Base-by-base conservation (phyloP, 2,797 vertebrate species). In the Typhlichthys subterraneus region DNA sequence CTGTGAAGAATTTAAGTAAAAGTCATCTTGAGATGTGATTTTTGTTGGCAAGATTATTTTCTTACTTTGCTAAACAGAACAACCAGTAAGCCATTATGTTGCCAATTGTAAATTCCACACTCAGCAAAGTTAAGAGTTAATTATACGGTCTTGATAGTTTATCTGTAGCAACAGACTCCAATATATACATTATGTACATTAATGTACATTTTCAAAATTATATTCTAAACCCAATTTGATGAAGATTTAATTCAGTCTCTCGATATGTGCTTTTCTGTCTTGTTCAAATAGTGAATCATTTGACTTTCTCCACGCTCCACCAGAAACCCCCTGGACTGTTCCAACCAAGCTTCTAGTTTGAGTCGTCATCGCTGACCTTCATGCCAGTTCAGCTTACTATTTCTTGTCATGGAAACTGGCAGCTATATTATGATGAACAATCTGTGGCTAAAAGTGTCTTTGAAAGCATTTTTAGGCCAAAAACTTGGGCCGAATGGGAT, bases 351-450 rank as follows among this genome's bases (percentile, higher is more conserved):
- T 60, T 62, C 14, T 56, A 59, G 51, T 55, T 51, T 52, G 38
- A 63, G 57, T 64, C 79, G 66, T 79, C 74, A 72, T 83, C 51
- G 59, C 31, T 85, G 85, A 86, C 85, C 83, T 85, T 86, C 75
- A 76, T 12, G 55, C 68, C 60, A 38, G 75, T 67, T 85, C 67
- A 55, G 67, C 65, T 55, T 48, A 45, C 69, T 52, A 42, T 62
- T 75, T 59, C 62, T 64, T 46, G 63, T 63, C 75, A 75, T 11
- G 59, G 53, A 38, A 75, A 71, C 64, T 70, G 76, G 63, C 78
- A 74, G 81, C 53, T 15, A 42, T 42, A 63, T 50, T 14, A 53
- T 51, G 54, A 78, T 75, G 73, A 86, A 72, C 79, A 76, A 55
- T 70, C 23, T 59, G 59, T 56, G 55, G 76, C 70, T 70, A 31